A percentile compares a stretch with the other conserved stretches of the same genome.
Conservation (phyloP, 2,797 vertebrate species). For the Microctenopoma steveboyesi region DNA sequence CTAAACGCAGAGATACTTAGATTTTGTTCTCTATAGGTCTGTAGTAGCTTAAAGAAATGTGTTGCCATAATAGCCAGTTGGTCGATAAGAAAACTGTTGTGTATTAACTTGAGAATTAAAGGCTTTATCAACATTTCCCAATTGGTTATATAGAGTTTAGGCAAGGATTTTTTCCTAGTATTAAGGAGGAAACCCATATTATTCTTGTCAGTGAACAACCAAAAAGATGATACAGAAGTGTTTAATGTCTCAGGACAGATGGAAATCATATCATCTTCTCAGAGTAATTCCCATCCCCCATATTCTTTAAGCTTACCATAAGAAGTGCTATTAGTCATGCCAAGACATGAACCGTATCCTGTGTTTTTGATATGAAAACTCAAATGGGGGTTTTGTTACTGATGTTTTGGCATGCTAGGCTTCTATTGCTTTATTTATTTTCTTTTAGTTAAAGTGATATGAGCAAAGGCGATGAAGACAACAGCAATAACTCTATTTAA, state of each 20-base stretch:
- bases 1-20: too few relatives aligned
- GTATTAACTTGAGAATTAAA: constrained; percentile 20
- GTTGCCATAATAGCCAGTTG: background rate
- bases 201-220: constrained; percentile 64
- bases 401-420: background rate
- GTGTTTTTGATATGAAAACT: constrained; percentile 57
- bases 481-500: constrained; percentile 19
- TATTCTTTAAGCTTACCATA: constrained; percentile 61
- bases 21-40: background rate
- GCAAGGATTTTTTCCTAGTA: constrained; percentile 66
- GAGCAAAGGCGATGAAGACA: constrained; percentile 5
- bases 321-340: constrained; percentile 54
- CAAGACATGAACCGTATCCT: constrained; percentile 56
- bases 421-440: constrained; percentile 2
- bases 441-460: constrained; percentile 6
- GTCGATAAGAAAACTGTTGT: constrained; percentile 7
- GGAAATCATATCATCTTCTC: constrained; percentile 74
- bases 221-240: constrained; percentile 64
- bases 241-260: constrained; percentile 71
- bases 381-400: constrained; percentile 17
- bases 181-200: constrained; percentile 67
- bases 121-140: constrained; percentile 34
- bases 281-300: constrained; percentile 52
- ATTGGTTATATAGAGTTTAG: constrained; percentile 65
- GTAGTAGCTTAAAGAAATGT: background rate